Evolutionary conservation across 2,113 vertebrate genomes (phyloP).

Genomic region (Xyrauchen texanus): DNA sequence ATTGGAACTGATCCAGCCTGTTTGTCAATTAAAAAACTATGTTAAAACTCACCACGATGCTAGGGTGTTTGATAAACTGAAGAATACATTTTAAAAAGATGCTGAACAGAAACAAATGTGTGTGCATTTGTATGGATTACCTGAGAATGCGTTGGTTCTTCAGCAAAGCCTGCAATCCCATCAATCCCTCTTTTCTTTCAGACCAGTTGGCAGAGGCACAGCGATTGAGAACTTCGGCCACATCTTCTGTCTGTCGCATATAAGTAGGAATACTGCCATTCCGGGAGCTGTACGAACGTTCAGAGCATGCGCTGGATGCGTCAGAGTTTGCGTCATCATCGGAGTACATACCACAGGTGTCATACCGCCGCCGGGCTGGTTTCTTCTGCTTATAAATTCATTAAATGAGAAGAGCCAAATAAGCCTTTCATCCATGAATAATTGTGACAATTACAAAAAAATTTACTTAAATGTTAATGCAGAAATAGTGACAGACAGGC

Average conservation of each 20-base stretch:
- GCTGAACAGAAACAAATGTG: too few relatives aligned
- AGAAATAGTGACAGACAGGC: neutral
- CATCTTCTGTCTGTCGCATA: slow-evolving; percentile 94
- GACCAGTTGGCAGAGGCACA: slow-evolving; percentile 98
- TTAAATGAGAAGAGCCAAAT: neutral
- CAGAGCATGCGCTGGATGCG: slow-evolving; percentile 93
- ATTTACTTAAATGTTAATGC: neutral
- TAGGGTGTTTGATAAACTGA: too few relatives aligned
- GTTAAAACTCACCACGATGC: too few relatives aligned
- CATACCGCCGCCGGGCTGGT: slow-evolving; percentile 88
- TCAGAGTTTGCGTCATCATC: slow-evolving; percentile 97
- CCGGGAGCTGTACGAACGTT: slow-evolving; percentile 92
- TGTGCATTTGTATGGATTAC: slow-evolving; percentile 61
- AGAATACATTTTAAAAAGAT: too few relatives aligned
- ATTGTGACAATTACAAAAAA: too few relatives aligned
- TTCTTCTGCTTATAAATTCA: slow-evolving; percentile 80
- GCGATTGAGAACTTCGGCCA: slow-evolving; percentile 94
- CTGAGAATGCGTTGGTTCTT: slow-evolving; percentile 95
- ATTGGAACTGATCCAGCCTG: too few relatives aligned
- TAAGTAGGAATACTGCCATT: slow-evolving; percentile 94
- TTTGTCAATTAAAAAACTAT: too few relatives aligned
- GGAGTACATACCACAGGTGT: slow-evolving; percentile 91
- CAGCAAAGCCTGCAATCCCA: slow-evolving; percentile 89
- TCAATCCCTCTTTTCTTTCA: slow-evolving; percentile 92
- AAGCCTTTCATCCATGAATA: neutral